Base-by-base conservation (phyloP, 2,113 vertebrate genomes). In the Epinephelus lanceolatus region DNA sequence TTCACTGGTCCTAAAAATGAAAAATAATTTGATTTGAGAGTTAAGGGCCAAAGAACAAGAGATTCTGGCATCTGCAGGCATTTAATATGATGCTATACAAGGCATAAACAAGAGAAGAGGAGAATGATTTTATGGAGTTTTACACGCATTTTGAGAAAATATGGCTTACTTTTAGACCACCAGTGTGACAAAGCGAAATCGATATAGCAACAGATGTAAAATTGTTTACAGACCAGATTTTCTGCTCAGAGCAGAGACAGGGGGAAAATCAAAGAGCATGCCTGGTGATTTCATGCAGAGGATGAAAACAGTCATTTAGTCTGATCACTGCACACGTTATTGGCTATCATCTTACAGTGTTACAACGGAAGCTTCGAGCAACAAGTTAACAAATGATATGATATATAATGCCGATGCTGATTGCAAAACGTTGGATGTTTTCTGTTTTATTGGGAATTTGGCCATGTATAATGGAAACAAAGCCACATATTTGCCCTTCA, bases 401-500 rank as follows among this genome's bases (percentile, higher is more conserved):
- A 49, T 25, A 15, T 55, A 45, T 45, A 12, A 45, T 55, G 53
- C 15, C 21, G 56, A 30, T 1, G 4, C 0, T 37, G 45, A 42
- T 52, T 4, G 30, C 21, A 74, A 7, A 37, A 23, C 5, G 12
- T 51, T 56, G 30, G 33, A 23, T 30, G 18, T 49, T 17, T 62
- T 55, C 6, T 33, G n/a, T 25, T 52, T 51, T 23, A 57, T n/a
- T 59, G 40, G 14, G 52, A 56, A 55, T 49, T 69, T 42, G 51
- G 21, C 55, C 3, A 27, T 7, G 6, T 8, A 3, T 6, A 4
- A 47, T 42, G 37, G 27, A 71, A 42, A 66, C 40, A 4, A 68
- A 45, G 66, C 33, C 55, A 45, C 74, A 72, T 18, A 76, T 74
- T 78, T 68, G 27, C 21, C 71, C 49, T 53, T 71, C 40, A 72